A percentile compares a stretch with the other conserved stretches of the same genome.
These are phyloP conservation scores for Eupeodes luniger DNA, from an alignment of 2,888 invertebrate species.

Conservation along the genomic window DNA sequence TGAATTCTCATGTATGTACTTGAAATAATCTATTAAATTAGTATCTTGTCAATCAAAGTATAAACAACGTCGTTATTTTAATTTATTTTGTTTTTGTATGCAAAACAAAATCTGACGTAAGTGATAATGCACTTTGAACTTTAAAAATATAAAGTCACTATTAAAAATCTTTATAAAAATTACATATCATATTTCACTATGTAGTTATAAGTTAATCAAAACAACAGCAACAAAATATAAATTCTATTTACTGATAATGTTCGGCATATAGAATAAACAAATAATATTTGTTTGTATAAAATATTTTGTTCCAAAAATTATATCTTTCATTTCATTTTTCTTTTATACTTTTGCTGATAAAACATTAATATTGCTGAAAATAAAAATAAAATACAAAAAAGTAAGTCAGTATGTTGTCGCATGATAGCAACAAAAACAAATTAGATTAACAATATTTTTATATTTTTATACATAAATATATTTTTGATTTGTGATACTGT, in stretches of 20 bases:
- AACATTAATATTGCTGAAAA: not conserved
- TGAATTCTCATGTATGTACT: not conserved
- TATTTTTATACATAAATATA: not conserved
- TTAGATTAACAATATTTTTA: not conserved
- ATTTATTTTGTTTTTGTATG: not conserved
- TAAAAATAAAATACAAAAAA: not conserved
- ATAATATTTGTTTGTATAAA: not conserved
- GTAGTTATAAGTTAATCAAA: no score
- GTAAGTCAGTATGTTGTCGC: constrained; percentile 20
- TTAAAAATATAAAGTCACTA: not conserved
- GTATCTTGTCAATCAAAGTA: not conserved
- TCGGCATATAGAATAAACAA: not conserved
- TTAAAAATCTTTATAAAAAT: no score
- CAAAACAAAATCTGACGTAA: constrained; percentile 3
- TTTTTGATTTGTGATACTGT: constrained; percentile 7
- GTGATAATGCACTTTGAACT: not conserved
- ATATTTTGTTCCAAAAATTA: not conserved
- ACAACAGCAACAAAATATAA: no score
- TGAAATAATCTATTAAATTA: not conserved
- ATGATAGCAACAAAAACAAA: constrained; percentile 8
- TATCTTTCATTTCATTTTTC: constrained; percentile 1
- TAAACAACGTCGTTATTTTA: not conserved
- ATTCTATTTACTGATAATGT: not conserved
- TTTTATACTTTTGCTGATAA: not conserved
- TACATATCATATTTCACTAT: no score